Evolutionary conservation across 2,888 invertebrate genomes (phyloP), one percentile per base, ranked within the genome.

Genomic region (Caenorhabditis zanzibari): DNA sequence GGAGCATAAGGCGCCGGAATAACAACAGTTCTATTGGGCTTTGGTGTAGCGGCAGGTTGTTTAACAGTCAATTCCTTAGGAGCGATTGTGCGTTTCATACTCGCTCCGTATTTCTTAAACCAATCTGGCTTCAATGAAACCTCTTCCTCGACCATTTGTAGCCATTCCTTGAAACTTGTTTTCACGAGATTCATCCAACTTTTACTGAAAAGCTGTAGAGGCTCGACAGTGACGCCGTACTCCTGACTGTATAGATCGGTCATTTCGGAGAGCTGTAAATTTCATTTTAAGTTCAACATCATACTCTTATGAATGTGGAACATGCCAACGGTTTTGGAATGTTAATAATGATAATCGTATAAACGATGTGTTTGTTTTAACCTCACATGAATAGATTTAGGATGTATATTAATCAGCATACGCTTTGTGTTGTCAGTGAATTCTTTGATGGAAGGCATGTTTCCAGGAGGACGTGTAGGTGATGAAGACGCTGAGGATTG

Each of bases 221-320:
- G 81, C 12, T 81, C 74, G 9, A 81, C 47, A 14, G 26, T 0
- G 6, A 68, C 44, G 0, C 54, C 68, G 22, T 61, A 74, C 32
- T 69, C 68, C 28, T 74, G 66, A 12, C n/a, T 16, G 54, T 81
- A 81, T 0, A 35, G 32, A 5, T 81, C 81, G 6, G 52, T 63
- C 81, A 81, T 5, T 41, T 81, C 74, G 32, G 74, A 74, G 22
- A 81, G 61, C 81, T 81, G 44, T 12, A 79, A 72, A 41, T 38
- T 35, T 35, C 4, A n/a, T n/a, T n/a, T n/a, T n/a, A n/a, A n/a
- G n/a, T n/a, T n/a, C n/a, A n/a, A n/a, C n/a, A n/a, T n/a, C n/a
- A n/a, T n/a, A n/a, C n/a, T n/a, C n/a, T n/a, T n/a, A n/a, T n/a
- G n/a, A n/a, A n/a, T n/a, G n/a, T n/a, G n/a, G n/a, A n/a, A n/a